Evolutionary conservation across 2,888 invertebrate genomes (phyloP), one percentile per base, ranked within the genome.

Genomic region (Ormyrus labotus): DNA sequence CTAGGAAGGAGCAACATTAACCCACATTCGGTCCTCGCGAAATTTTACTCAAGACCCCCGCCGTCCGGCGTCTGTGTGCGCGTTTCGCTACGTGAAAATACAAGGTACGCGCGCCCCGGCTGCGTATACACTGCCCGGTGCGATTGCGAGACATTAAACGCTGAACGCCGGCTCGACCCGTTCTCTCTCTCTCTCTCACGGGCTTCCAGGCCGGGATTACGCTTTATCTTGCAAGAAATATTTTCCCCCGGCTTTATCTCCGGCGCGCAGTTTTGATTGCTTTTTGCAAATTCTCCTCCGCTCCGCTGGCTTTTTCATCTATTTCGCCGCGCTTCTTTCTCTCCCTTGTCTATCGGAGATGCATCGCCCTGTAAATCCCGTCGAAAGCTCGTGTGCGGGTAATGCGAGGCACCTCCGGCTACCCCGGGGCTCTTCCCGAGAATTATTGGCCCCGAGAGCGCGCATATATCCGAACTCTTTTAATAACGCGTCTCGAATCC

Each of bases 321-420:
- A 34, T 34, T 9, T 6, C 48, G 10, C 8, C 65, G 2, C 19
- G 19, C n/a, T 34, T 34, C 4, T 34, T 4, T 34, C 34, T 34
- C 34, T 2, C 34, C 34, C 34, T 34, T 67, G 75, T 80, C 75
- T 75, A 80, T 80, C 80, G 80, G 75, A 75, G 80, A 75, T 61
- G 75, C 75, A 80, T 80, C 80, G 71, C 71, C 53, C 80, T 75
- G 80, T 80, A 80, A 80, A 80, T 75, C 75, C 75, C 71, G 34
- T 73, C 63, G 57, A 74, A 72, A 11, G 68, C 34, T 34, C 34
- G 34, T 4, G 34, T 3, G 13, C 13, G 13, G 4, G 34, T 34
- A 34, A 34, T 34, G 34, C 34, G 34, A 34, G 34, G 19, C 34
- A 34, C 4, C 34, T 34, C 2, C 34, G 34, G 34, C 34, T 19